These are phyloP conservation scores for Calephelis virginiensis DNA, from an alignment of 1,140 invertebrate genomes.

Conservation along the genomic window DNA sequence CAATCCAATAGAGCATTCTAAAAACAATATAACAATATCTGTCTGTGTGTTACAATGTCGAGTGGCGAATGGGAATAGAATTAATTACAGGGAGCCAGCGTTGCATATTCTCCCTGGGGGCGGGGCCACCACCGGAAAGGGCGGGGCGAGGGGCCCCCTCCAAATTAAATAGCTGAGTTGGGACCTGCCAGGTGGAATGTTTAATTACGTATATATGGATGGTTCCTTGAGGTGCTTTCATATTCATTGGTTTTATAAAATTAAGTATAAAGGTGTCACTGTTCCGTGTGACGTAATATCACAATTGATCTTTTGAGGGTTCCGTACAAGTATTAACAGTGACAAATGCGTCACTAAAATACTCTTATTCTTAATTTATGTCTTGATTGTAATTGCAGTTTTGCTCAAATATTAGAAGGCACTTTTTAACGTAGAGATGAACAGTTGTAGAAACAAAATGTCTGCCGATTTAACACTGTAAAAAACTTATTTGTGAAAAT, in stretches of 20 bases:
- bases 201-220: slow-evolving; percentile 27
- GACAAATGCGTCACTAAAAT: no score
- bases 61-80: slow-evolving; percentile 32
- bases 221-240: slow-evolving; percentile 1
- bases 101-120: slow-evolving; percentile 38
- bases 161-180: slow-evolving; percentile 41
- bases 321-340: no score
- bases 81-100: slow-evolving; percentile 43
- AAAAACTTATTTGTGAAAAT: no score
- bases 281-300: no score
- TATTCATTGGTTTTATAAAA: slow-evolving; percentile 7
- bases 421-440: no score
- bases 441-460: no score
- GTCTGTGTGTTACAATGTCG: slow-evolving; percentile 29
- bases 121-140: slow-evolving; percentile 35
- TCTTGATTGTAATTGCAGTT: no score
- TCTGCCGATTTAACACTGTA: no score
- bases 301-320: no score
- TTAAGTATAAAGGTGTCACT: background rate
- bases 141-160: slow-evolving; percentile 27
- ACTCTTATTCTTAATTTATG: no score
- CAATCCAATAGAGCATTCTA: slow-evolving; percentile 1
- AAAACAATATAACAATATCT: slow-evolving; percentile 19
- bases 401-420: no score
- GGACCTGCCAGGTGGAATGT: slow-evolving; percentile 38